phyloP scores from a whole-genome alignment of 2,113 vertebrate species.

The Garra rufa region DNA sequence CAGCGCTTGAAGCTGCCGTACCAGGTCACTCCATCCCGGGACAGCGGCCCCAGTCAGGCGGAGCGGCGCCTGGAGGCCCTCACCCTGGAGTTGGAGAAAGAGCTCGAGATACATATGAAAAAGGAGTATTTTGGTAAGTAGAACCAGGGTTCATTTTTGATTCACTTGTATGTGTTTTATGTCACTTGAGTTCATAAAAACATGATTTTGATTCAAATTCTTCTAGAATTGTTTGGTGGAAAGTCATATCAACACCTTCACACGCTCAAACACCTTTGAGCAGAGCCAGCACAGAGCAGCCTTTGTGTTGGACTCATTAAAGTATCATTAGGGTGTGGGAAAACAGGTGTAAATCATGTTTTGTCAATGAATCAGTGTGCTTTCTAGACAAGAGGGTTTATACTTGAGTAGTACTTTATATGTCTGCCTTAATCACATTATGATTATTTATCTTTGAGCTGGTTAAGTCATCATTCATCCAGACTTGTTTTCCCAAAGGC shows the following conservation, averaged over 20 bases:
- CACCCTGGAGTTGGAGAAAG: constrained; percentile 95
- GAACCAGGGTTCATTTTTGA: not conserved
- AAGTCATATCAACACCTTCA: not conserved
- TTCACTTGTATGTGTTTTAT: not conserved
- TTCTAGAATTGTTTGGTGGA: not conserved
- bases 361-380: constrained; percentile 64
- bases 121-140: constrained; percentile 96
- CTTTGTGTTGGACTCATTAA: constrained; percentile 20
- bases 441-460: constrained; percentile 1
- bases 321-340: constrained; percentile 39
- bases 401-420: constrained; percentile 24
- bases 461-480: constrained; percentile 28
- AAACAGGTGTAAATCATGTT: constrained; percentile 30
- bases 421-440: not conserved
- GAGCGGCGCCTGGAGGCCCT: constrained; percentile 92
- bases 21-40: constrained; percentile 87
- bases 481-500: constrained; percentile 13
- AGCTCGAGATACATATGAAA: constrained; percentile 94
- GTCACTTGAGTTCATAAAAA: not conserved
- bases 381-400: constrained; percentile 61
- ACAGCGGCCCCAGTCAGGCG: constrained; percentile 89
- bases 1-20: constrained; percentile 86
- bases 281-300: not conserved
- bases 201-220: not conserved
- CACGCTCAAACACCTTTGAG: not conserved